Conservation (phyloP, 1,140 invertebrate species). For the Ceratina australensis region DNA sequence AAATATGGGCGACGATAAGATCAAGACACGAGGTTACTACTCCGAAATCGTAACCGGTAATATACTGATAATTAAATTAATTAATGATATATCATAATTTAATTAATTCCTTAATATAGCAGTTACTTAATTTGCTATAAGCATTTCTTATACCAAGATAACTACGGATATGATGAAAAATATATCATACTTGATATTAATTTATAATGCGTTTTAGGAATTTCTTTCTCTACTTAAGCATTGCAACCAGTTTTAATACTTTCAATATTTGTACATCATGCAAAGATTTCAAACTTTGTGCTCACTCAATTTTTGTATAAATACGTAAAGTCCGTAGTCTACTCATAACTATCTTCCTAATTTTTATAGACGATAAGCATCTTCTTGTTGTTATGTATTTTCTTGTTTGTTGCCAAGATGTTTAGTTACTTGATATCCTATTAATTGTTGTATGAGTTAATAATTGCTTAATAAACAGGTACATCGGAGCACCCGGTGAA, state of each 20-base stretch:
- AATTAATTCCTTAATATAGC: background rate
- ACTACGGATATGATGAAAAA: too few species aligned
- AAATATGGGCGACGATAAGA: conserved; percentile 2
- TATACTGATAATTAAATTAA: conserved; percentile 10
- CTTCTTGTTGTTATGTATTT: background rate
- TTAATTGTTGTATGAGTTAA: background rate
- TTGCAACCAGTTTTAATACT: too few species aligned
- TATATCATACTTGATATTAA: too few species aligned
- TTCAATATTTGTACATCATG: too few species aligned
- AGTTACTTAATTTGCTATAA: too few species aligned
- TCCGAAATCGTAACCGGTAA: conserved; percentile 60
- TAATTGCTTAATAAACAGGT: conserved; percentile 19
- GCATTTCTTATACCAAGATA: too few species aligned
- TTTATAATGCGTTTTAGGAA: too few species aligned
- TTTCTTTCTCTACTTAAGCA: too few species aligned
- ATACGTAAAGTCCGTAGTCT: too few species aligned
- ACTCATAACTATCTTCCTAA: background rate
- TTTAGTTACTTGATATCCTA: background rate
- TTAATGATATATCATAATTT: background rate
- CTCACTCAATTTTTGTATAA: too few species aligned
- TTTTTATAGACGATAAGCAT: background rate
- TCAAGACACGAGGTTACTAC: conserved; percentile 57
- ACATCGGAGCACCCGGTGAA: conserved; percentile 23
- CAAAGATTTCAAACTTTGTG: too few species aligned
- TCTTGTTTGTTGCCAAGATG: background rate